These are phyloP conservation scores for Pogonocichla stellata DNA, from an alignment of 2,113 vertebrate genomes.

Conservation along the genomic window DNA sequence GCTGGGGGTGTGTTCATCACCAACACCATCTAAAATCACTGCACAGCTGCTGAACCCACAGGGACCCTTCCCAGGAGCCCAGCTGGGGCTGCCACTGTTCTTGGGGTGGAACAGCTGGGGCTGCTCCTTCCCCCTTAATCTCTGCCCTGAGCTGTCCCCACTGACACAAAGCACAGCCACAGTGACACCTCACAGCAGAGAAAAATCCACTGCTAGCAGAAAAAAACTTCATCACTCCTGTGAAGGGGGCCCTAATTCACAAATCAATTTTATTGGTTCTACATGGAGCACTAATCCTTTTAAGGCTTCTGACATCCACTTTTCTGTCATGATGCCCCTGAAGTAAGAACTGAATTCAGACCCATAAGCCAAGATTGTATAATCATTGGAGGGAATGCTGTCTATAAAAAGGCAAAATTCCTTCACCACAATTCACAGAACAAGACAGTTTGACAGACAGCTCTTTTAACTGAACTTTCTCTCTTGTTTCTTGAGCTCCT, in stretches of 20 bases:
- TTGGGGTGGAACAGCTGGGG: too few relatives aligned
- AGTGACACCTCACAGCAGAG: background rate
- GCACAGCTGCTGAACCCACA: background rate
- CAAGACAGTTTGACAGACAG: background rate
- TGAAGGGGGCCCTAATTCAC: slow-evolving; percentile 40
- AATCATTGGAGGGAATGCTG: background rate
- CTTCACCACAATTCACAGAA: background rate
- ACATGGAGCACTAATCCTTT: slow-evolving; percentile 31
- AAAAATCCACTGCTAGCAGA: background rate
- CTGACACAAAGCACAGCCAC: background rate
- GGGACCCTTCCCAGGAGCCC: background rate
- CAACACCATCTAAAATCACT: background rate
- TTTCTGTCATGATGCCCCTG: background rate
- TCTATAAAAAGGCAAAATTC: background rate
- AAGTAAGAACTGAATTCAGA: background rate
- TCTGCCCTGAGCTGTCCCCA: background rate
- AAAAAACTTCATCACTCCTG: slow-evolving; percentile 26
- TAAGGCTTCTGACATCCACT: background rate
- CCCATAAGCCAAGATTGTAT: background rate
- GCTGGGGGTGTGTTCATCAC: background rate
- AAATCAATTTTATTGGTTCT: slow-evolving; percentile 48
- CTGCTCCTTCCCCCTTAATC: too few relatives aligned
- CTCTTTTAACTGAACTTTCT: background rate
- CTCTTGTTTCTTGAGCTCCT: background rate
- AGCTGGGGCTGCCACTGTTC: background rate